phyloP scores from a whole-genome alignment of 2,113 vertebrate genomes.

The Philantomba maxwellii region DNA sequence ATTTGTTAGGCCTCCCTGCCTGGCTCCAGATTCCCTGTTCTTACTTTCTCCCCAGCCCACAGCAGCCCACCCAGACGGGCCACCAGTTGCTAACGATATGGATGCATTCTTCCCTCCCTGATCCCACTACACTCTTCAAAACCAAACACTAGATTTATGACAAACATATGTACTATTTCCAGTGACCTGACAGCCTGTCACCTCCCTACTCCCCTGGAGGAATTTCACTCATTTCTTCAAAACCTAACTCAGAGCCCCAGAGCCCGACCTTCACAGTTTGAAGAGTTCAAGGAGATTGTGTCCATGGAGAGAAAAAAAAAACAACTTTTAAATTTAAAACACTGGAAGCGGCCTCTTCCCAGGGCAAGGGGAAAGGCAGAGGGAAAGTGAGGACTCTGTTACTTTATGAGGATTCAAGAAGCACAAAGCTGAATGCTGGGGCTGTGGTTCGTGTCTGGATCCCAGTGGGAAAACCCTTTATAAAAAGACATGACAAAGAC shows the following conservation, averaged over 20 bases:
- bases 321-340: neutral
- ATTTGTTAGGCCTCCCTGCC: neutral
- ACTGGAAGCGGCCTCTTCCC: neutral
- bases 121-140: neutral
- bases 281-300: neutral
- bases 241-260: neutral
- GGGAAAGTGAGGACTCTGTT: neutral
- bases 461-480: neutral
- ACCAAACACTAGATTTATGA: neutral
- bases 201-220: neutral
- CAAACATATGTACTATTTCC: neutral
- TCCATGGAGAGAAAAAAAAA: neutral
- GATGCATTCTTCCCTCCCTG: neutral
- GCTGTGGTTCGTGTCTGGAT: neutral
- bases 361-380: neutral
- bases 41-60: neutral
- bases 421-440: neutral
- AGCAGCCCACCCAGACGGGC: neutral
- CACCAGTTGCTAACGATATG: neutral
- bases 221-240: neutral
- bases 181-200: neutral
- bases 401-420: neutral
- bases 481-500: neutral
- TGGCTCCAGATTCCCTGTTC: neutral
- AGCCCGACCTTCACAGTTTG: neutral